Percentiles rank a stretch among this genome's conserved stretches.
These are phyloP conservation scores for Cercopithecus neglectus DNA, from an alignment of 2,797 vertebrate species.

Conservation along the genomic window DNA sequence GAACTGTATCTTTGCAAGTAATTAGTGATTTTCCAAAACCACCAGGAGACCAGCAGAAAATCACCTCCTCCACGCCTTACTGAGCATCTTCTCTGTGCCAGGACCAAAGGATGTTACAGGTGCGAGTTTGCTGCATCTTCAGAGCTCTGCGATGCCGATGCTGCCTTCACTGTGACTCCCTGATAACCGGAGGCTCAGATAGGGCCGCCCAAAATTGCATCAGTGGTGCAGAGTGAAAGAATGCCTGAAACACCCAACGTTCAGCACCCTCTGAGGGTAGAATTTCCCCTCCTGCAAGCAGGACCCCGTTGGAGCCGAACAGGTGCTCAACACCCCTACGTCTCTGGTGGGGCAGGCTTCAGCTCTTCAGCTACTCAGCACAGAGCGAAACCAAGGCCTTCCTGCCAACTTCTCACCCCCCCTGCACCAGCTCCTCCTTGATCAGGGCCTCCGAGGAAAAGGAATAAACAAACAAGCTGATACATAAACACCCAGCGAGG, in stretches of 20 bases:
- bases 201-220: rapidly evolving
- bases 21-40: background rate
- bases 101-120: rapidly evolving
- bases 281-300: background rate
- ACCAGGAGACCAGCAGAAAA: rapidly evolving
- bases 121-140: rapidly evolving
- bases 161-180: rapidly evolving
- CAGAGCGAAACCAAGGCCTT: no score
- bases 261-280: rapidly evolving
- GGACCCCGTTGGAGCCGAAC: rapidly evolving
- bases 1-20: rapidly evolving
- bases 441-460: background rate
- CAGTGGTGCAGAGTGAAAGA: rapidly evolving
- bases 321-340: rapidly evolving
- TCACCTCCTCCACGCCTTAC: rapidly evolving
- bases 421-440: background rate
- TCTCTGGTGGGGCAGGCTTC: rapidly evolving
- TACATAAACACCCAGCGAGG: background rate
- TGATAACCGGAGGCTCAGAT: rapidly evolving
- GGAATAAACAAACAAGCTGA: background rate
- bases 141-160: rapidly evolving
- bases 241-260: rapidly evolving
- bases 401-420: background rate
- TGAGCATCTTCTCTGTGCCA: no score
- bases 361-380: rapidly evolving